Base-by-base conservation (phyloP, 2,113 vertebrate genomes). In the Oncorhynchus keta region DNA sequence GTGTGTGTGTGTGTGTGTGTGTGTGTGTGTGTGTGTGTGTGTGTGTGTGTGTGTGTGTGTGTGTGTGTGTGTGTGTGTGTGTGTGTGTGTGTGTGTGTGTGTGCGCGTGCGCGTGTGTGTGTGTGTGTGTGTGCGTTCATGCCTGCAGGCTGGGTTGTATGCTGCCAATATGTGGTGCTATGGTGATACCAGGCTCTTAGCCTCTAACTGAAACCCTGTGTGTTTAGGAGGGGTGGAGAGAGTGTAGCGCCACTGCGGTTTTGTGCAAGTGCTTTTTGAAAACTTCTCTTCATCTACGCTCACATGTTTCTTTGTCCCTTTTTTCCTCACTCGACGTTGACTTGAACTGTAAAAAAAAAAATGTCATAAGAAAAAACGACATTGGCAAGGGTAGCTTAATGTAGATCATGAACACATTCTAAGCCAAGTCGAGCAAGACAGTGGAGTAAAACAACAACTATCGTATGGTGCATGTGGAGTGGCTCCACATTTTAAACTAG, bases 71-170 rank as follows among this genome's bases (percentile, higher is more conserved):
- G 72, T 48, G 3, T 32, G 57, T 66, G 64, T 32, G 70, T 72
- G 51, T 35, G 30, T 59, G 7, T 9, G 39, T 39, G 39, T 39
- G 20, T 84, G 78, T 86, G 83, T 72, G 51, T 32, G 26, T 55
- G 57, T 65, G 62, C n/a, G 70, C 61, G 51, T 32, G 30, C 55
- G 1, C 2, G 35, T 39, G 35, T 39, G 30, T 84, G 78, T 86
- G 83, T 28, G 72, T 64, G 2, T 32, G 57, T 65, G 64, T 32
- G 70, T 72, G 55, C 13, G 22, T 55, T 70, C 64, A 84, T 85
- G 86, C 84, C 91, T 91, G 81, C 85, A 85, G 87, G 85, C 91
- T 85, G 87, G 76, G 85, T 84, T 76, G 68, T 77, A 48, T 71
- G 85, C 82, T 90, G 89, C 84, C 89, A 90, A 78, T 85, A 83